Evolutionary conservation across 2,113 vertebrate species (phyloP), one percentile per base, ranked within the genome.

Genomic region (Typhlomys cinereus): DNA sequence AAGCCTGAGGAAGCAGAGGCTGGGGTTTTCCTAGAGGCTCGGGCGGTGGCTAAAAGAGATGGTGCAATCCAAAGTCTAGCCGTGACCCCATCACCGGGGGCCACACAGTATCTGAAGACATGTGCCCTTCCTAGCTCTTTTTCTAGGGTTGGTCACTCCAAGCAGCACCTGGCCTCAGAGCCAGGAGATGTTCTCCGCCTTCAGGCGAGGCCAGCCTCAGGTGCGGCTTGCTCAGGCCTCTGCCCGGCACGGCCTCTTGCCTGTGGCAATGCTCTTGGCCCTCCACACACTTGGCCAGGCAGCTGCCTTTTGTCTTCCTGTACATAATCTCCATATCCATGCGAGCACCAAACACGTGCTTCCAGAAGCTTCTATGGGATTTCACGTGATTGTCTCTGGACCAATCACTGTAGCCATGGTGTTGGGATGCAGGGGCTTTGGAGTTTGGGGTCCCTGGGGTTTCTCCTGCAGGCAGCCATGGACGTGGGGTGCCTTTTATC

Each of bases 61-160:
- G 5, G 4, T 8, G 10, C 5, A 1, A 31, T 1, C 1, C n/a
- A n/a, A 8, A 27, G 4, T 23, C 4, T 9, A 1, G 8, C 25
- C 10, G 1, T 2, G 14, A 36, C 14, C 52, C 21, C 13, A 1
- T 0, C 1, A 21, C 29, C 11, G 50, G 4, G 12, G 0, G 1
- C 29, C 1, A 12, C 25, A 5, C 0, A 13, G 25, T 12, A 2
- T 50, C 57, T 59, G 31, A 66, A 67, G 46, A 67, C 29, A 3
- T 0, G 11, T 2, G 25, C n/a, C n/a, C 34, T n/a, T 12, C 4
- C 4, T 50, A 44, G 44, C n/a, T n/a, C 2, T 3, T 14, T 29
- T 20, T 34, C 3, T 17, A 25, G 46, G 36, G 39, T 31, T n/a
- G 23, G 44, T 48, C 41, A 70, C 1, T 10, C 2, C 21, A 17